Evolutionary conservation across 1,140 invertebrate genomes (phyloP), one percentile per base, ranked within the genome.

Genomic region (Apis cerana): DNA sequence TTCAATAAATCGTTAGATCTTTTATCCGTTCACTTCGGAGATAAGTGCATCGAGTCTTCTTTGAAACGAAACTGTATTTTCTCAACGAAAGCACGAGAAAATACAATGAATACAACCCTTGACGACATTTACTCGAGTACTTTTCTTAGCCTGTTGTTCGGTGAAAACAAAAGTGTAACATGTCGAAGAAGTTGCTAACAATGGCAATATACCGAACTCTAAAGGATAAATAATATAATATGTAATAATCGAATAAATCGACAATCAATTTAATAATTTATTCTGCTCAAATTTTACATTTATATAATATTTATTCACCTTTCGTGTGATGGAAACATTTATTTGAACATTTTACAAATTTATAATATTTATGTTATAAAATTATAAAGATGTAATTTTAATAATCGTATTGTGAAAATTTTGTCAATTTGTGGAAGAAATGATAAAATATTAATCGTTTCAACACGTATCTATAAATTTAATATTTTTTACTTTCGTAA

Each of bases 41-140:
- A 43, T 79, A 70, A 79, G 43, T 79, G 43, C 54, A 61, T 70
- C n/a, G n/a, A 13, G 43, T 58, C 33, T 33, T 70, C 43, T 19
- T 78, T 68, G 52, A 48, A 78, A 61, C n/a, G 21, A 48, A 79
- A 61, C 76, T 61, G 59, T 50, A 61, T 79, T 79, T 48, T 13
- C 56, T 50, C 54, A 23, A 61, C n/a, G 76, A 58, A 19, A 17
- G 23, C 19, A 19, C 67, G 10, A 70, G 54, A 61, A 65, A 79
- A 50, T 61, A 50, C 43, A 70, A 11, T 54, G 65, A 58, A 69
- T 58, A 33, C 54, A 50, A 27, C 12, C 76, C 58, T 69, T 78
- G 61, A 79, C 54, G 61, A 70, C 54, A 70, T 79, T 70, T 79
- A 61, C 56, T 61, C 54, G 17, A 70, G 67, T 52, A 70, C 59